Evolutionary conservation across 2,113 vertebrate genomes (phyloP).

Genomic region (Romanogobio albipinnatus): DNA sequence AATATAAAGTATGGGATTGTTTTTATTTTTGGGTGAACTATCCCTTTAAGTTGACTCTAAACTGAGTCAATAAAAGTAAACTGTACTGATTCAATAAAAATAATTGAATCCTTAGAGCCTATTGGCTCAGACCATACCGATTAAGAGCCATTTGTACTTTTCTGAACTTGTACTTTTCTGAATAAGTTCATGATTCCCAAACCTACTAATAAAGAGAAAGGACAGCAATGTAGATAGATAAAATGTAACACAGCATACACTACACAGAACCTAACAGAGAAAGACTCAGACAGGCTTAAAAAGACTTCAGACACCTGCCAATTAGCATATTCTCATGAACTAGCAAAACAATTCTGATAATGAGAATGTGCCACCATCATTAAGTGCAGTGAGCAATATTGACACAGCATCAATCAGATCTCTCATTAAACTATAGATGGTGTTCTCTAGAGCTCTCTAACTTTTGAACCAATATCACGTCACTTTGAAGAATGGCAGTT

Average conservation of each 20-base stretch:
- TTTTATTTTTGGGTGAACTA: too few species aligned
- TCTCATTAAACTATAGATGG: not conserved
- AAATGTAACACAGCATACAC: not conserved
- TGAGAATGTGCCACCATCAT: slow-evolving; percentile 1
- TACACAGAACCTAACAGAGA: not conserved
- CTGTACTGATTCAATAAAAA: not conserved
- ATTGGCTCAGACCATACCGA: not conserved
- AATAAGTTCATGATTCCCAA: not conserved
- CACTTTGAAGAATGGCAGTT: slow-evolving; percentile 23
- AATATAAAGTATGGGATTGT: too few species aligned
- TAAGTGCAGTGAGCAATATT: slow-evolving; percentile 18
- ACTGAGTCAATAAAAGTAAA: not conserved
- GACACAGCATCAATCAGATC: slow-evolving; percentile 28
- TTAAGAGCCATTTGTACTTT: too few species aligned
- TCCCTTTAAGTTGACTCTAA: too few species aligned
- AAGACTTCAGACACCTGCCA: not conserved
- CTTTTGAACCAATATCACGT: not conserved
- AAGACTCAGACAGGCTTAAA: not conserved
- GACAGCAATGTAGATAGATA: not conserved
- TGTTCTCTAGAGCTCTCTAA: slow-evolving; percentile 18
- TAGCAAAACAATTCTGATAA: slow-evolving; percentile 15
- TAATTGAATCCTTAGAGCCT: not conserved
- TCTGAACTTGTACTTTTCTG: too few species aligned
- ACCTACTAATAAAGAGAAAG: not conserved
- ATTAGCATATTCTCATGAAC: slow-evolving; percentile 27